Percentiles rank a stretch among this genome's conserved stretches.
Evolutionary conservation across 92 coral and sea anemone species (phyloP).

Genomic region (Pocillopora meandrina): DNA sequence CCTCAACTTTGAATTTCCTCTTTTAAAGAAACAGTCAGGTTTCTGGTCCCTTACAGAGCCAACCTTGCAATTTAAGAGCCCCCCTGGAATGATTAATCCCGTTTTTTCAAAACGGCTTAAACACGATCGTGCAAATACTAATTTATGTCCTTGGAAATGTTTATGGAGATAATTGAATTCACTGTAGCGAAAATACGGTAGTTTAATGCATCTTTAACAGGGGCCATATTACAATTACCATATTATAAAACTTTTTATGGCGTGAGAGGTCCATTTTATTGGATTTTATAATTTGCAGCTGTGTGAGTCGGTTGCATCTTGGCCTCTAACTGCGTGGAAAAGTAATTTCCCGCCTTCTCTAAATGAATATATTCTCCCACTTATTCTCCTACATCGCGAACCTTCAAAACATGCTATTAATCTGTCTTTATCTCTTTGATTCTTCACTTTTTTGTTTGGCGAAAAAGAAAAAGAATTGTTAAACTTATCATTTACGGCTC

Average conservation of each 20-base stretch:
- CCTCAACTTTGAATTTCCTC: neutral
- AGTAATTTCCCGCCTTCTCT: slow-evolving; percentile 14
- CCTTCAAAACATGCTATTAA: neutral
- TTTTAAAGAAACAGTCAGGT: slow-evolving; percentile 13
- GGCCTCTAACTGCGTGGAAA: neutral
- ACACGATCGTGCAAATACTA: neutral
- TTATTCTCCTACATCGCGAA: neutral
- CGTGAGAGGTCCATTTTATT: slow-evolving; percentile 9
- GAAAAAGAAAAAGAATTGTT: neutral
- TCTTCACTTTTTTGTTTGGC: neutral
- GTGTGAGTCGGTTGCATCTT: neutral
- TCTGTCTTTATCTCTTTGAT: neutral
- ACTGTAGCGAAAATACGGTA: neutral
- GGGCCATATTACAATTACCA: neutral
- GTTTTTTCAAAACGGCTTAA: neutral
- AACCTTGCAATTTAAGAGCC: neutral
- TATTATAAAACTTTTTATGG: neutral
- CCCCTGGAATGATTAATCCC: neutral
- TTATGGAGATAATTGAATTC: too few species aligned
- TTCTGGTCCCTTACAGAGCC: slow-evolving; percentile 16
- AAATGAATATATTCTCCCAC: slow-evolving; percentile 5
- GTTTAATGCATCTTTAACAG: neutral
- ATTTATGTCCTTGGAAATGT: neutral
- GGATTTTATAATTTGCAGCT: slow-evolving; percentile 4
- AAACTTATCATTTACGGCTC: neutral